Evolutionary conservation across 2,888 invertebrate species (phyloP), one percentile per base, ranked within the genome.

Genomic region (Nipponacmea schrenckii): DNA sequence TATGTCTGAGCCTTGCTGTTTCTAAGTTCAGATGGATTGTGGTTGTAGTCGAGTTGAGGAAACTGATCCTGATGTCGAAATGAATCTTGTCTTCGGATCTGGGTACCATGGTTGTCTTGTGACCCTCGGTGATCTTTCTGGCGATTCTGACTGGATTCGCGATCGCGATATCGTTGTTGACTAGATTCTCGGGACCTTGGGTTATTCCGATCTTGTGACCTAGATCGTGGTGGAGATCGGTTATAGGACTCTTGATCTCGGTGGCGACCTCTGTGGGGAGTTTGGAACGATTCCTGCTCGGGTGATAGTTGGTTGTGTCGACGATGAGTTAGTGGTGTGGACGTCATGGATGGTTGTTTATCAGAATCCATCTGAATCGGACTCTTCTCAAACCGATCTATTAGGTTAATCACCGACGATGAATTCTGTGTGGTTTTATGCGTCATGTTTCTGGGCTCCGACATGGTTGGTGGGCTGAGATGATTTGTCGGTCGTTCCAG

Each of bases 361-460:
- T 77, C 79, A 17, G 68, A 64, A 45, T 46, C 64, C n/a, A 62
- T 69, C 14, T 68, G 62, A 46, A 56, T 63, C 20, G 77, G 76
- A 48, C 77, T 75, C 48, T 79, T 79, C 73, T 83, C 83, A 78
- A 83, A 84, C 44, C 78, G 78, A 68, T 82, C 79, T 26, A 84
- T 82, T 7, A 84, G 74, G 2, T 82, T 77, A 5, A 78, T 79
- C 27, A 84, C 80, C 20, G 82, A 78, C 56, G 76, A 75, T 14
- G 71, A 75, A 70, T 79, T 76, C 65, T 70, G 73, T 39, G 26
- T 20, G 17, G 44, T 31, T 3, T 20, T 20, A 15, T 56, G 20
- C 10, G 56, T 24, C 14, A 56, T 24, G 10, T 24, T 12, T 24
- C 56, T 20, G 12, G 56, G 56, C 4, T 56, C 56, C 20, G 56